These are phyloP conservation scores for Euzophera pinguis DNA, from an alignment of 2,888 invertebrate genomes.

Conservation along the genomic window DNA sequence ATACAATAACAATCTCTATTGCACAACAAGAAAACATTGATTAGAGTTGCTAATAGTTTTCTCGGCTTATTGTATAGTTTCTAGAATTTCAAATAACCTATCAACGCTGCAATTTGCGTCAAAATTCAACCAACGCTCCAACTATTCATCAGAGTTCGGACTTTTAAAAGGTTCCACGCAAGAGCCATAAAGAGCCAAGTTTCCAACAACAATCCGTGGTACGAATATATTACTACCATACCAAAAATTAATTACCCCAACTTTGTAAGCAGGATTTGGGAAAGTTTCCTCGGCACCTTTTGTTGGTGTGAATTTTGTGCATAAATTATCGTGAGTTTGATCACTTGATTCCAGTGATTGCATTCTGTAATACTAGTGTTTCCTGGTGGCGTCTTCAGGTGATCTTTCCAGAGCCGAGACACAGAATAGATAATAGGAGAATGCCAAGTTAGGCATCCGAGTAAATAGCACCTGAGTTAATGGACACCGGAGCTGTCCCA, in stretches of 20 bases:
- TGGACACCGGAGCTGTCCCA: too few species aligned
- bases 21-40: too few species aligned
- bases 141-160: neutral
- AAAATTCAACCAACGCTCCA: neutral
- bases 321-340: neutral
- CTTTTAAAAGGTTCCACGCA: constrained; percentile 4
- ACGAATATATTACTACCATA: constrained; percentile 6
- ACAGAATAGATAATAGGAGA: too few species aligned
- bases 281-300: neutral
- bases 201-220: constrained; percentile 2
- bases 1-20: too few species aligned
- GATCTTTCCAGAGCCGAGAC: too few species aligned
- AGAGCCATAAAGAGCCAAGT: constrained; percentile 3
- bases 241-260: constrained; percentile 11
- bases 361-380: too few species aligned
- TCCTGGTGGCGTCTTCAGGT: too few species aligned
- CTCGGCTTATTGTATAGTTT: neutral
- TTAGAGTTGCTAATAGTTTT: too few species aligned
- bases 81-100: neutral
- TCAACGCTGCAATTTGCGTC: neutral
- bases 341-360: neutral
- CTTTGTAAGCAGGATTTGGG: neutral
- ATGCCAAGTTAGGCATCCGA: too few species aligned
- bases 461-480: too few species aligned
- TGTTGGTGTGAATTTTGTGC: neutral